Evolutionary conservation across 2,797 vertebrate genomes (phyloP).

Genomic region (Centropyge bicolor): DNA sequence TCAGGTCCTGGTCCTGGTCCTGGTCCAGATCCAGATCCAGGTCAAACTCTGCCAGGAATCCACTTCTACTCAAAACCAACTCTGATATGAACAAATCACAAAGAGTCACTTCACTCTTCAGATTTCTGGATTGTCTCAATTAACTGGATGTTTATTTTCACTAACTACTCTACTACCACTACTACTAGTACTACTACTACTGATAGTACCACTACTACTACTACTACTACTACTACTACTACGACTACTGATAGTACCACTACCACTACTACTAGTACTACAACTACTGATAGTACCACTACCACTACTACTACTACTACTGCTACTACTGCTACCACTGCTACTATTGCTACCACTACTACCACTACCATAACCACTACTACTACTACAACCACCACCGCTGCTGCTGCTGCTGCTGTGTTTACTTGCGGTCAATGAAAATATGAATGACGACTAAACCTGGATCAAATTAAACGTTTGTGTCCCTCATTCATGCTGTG

Average conservation of each 20-base stretch:
- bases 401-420: neutral
- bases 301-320: neutral
- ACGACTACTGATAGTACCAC: neutral
- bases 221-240: neutral
- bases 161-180: too few species aligned
- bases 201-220: neutral
- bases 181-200: neutral
- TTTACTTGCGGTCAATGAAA: neutral
- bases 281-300: neutral
- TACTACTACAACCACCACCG: neutral
- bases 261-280: neutral
- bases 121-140: too few species aligned
- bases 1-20: too few species aligned
- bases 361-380: neutral
- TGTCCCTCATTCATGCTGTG: slow-evolving; percentile 14
- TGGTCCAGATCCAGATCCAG: too few species aligned
- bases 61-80: too few species aligned
- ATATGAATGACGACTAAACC: slow-evolving; percentile 29
- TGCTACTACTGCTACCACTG: neutral
- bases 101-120: too few species aligned
- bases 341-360: neutral
- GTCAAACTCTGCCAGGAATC: neutral
- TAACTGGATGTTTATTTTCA: too few species aligned
- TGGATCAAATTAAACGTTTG: neutral
- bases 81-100: too few species aligned